A percentile compares a stretch with the other conserved stretches of the same genome.
Evolutionary conservation across 2,113 vertebrate species (phyloP).

Genomic region (Aythya baeri): DNA sequence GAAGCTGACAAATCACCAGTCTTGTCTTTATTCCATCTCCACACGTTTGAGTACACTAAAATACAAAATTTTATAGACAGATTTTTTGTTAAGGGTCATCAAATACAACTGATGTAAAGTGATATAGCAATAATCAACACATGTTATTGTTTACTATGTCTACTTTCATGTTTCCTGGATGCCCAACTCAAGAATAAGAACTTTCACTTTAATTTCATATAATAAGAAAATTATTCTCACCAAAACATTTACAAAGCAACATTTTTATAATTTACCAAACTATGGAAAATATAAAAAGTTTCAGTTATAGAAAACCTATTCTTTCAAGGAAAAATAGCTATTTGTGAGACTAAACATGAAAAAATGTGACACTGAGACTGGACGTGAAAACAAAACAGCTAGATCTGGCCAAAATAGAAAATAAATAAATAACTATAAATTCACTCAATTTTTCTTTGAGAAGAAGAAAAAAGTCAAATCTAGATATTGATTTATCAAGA

Average conservation of each 20-base stretch:
- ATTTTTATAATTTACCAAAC: background rate
- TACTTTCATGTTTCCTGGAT: background rate
- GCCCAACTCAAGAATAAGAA: background rate
- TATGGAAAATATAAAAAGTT: background rate
- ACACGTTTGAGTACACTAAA: slow-evolving; percentile 92
- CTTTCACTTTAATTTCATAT: background rate
- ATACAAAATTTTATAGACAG: slow-evolving; percentile 13
- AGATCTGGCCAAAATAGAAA: background rate
- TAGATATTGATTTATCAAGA: background rate
- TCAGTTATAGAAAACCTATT: background rate
- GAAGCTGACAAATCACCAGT: slow-evolving; percentile 91
- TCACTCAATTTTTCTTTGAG: background rate
- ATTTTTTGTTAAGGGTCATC: background rate
- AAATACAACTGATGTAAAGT: background rate
- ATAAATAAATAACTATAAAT: background rate
- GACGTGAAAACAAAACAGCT: background rate
- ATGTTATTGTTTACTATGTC: background rate
- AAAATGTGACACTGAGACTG: background rate
- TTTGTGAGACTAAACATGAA: background rate
- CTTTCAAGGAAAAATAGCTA: background rate
- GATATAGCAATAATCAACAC: background rate
- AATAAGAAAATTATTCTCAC: background rate
- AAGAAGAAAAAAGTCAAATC: background rate
- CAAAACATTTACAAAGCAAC: background rate
- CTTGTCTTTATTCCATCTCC: slow-evolving; percentile 90